phyloP scores from a whole-genome alignment of 2,797 vertebrate genomes.

The Squalus acanthias region DNA sequence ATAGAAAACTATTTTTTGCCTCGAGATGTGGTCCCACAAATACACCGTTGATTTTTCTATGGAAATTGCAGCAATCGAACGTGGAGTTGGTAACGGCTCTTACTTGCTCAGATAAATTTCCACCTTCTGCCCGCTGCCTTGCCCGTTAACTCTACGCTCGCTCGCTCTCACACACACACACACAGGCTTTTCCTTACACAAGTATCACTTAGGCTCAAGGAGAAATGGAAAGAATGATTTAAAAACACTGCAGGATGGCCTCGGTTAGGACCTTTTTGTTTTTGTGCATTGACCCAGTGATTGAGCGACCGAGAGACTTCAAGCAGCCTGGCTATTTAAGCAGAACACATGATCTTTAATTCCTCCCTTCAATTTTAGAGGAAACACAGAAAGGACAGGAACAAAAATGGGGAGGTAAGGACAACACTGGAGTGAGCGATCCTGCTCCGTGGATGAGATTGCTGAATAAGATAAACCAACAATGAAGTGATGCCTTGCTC shows the following conservation, averaged over 20 bases:
- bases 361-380: background rate
- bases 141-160: background rate
- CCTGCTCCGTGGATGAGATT: background rate
- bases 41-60: background rate
- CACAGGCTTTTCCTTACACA: background rate
- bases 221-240: background rate
- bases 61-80: background rate
- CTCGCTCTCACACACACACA: background rate
- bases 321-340: background rate
- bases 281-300: background rate
- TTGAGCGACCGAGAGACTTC: too few species aligned
- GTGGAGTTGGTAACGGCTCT: background rate
- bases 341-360: background rate
- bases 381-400: background rate
- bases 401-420: background rate
- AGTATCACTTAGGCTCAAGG: background rate
- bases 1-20: background rate
- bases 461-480: background rate
- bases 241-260: background rate
- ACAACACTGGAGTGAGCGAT: background rate
- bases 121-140: background rate
- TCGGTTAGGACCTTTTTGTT: background rate
- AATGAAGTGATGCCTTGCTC: background rate
- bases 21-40: background rate
- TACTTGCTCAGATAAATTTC: background rate